Percentiles rank a stretch among this genome's conserved stretches.
phyloP scores from a whole-genome alignment of 2,797 vertebrate genomes.

The Notolepis coatsorum region DNA sequence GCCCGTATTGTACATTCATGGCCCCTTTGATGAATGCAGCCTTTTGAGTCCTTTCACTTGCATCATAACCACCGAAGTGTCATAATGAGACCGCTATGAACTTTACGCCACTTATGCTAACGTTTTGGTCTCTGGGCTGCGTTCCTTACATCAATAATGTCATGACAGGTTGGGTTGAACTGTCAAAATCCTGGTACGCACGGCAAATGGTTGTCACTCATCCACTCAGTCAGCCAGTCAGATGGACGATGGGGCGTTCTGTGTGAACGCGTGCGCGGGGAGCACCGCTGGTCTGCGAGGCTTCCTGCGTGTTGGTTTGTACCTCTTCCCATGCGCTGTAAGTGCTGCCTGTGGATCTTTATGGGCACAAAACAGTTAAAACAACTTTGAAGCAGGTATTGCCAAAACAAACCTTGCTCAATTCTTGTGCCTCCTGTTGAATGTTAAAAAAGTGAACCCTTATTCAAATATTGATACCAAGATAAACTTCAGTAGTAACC shows the following conservation, averaged over 20 bases:
- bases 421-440: not conserved
- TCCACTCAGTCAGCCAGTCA: no score
- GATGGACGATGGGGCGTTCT: no score
- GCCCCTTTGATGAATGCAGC: slow-evolving; percentile 55
- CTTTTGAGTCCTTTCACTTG: slow-evolving; percentile 58
- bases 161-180: slow-evolving; percentile 39
- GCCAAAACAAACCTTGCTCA: slow-evolving; percentile 3
- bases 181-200: slow-evolving; percentile 23
- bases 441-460: not conserved
- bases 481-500: slow-evolving; percentile 3
- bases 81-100: slow-evolving; percentile 38
- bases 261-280: no score
- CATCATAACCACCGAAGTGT: slow-evolving; percentile 49
- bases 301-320: slow-evolving; percentile 20
- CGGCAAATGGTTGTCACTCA: no score
- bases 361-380: not conserved
- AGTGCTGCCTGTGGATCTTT: slow-evolving; percentile 39
- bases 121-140: slow-evolving; percentile 32
- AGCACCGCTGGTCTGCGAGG: no score
- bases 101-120: not conserved
- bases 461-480: slow-evolving; percentile 17
- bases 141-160: slow-evolving; percentile 36
- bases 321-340: slow-evolving; percentile 41
- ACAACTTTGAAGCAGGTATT: slow-evolving; percentile 1
- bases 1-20: slow-evolving; percentile 26